Base-by-base conservation (phyloP, 2,797 vertebrate species). In the Furcifer pardalis region DNA sequence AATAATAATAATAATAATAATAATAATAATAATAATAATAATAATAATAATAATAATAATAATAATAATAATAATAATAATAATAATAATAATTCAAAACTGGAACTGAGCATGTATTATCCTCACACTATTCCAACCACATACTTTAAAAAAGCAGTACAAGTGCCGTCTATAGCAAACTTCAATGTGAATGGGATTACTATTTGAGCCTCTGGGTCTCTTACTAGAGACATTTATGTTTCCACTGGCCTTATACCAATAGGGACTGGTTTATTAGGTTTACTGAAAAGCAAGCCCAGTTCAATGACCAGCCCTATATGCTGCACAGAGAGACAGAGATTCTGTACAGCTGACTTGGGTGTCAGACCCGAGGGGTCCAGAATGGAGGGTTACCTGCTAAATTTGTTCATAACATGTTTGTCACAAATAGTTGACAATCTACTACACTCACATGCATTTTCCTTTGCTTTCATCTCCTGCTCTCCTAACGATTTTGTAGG, bases 161-260 rank as follows among this genome's bases (percentile, higher is more conserved):
- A 52, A 6, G 86, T 71, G 59, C 32, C 44, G 84, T 75, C n/a
- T 80, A 79, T n/a, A 85, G 25, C 32, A 66, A 83, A 56, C 46
- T 42, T 69, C 65, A 13, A 85, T n/a, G 13, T 19, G 59, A 25
- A 4, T 80, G 40, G 59, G 69, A 84, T 25, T 25, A 52, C 23
- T 81, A n/a, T 35, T 77, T 65, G 65, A 19, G 56, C 37, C 65
- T 74, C 13, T 9, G 21, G 8, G 60, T 8, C 5, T 60, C 2
- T 40, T 23, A 13, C 52, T 85, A 4, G n/a, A 80, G 17, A 4
- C 15, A 89, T 81, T 23, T 40, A 60, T 32, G 65, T 42, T 9
- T 68, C 71, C 82, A 12, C 37, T 81, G 65, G 25, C 42, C 66
- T 0, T 1, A 40, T 65, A 2, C 72, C 7, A 25, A 21, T 56